These are phyloP conservation scores for Acropora yongei DNA, from an alignment of 64 coral and sea anemone genomes.

Conservation along the genomic window DNA sequence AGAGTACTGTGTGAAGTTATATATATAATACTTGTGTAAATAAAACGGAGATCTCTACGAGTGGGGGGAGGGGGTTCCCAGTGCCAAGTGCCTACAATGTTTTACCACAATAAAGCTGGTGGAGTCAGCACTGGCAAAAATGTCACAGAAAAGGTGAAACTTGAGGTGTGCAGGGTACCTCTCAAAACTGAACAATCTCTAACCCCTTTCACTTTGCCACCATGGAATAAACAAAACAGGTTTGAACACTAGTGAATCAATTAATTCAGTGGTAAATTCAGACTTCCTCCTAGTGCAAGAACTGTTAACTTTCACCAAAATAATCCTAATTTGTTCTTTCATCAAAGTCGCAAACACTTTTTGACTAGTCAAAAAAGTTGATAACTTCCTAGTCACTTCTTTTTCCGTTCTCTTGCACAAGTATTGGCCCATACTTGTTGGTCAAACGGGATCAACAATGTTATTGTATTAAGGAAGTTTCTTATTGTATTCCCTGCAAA, in stretches of 20 bases:
- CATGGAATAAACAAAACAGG: slow-evolving; percentile 21
- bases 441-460: slow-evolving; percentile 30
- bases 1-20: too few species aligned
- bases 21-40: too few species aligned
- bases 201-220: slow-evolving; percentile 15
- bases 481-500: slow-evolving; percentile 13
- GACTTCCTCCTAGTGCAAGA: slow-evolving; percentile 26
- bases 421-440: slow-evolving; percentile 40
- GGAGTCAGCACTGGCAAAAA: slow-evolving; percentile 20
- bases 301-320: slow-evolving; percentile 30
- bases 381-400: slow-evolving; percentile 46
- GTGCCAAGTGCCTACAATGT: not conserved
- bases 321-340: slow-evolving; percentile 65
- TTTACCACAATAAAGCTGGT: slow-evolving; percentile 18
- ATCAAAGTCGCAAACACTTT: slow-evolving; percentile 59
- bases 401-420: slow-evolving; percentile 58
- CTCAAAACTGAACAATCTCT: slow-evolving; percentile 18
- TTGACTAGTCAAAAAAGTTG: slow-evolving; percentile 44
- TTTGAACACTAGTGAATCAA: slow-evolving; percentile 7
- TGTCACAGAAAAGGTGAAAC: slow-evolving; percentile 30
- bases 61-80: too few species aligned
- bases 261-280: slow-evolving; percentile 11
- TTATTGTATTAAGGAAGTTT: not conserved
- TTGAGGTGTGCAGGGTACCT: slow-evolving; percentile 16
- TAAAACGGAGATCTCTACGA: too few species aligned